Conservation (phyloP, 2,797 vertebrate genomes). For the Pangasius mekongensis region DNA sequence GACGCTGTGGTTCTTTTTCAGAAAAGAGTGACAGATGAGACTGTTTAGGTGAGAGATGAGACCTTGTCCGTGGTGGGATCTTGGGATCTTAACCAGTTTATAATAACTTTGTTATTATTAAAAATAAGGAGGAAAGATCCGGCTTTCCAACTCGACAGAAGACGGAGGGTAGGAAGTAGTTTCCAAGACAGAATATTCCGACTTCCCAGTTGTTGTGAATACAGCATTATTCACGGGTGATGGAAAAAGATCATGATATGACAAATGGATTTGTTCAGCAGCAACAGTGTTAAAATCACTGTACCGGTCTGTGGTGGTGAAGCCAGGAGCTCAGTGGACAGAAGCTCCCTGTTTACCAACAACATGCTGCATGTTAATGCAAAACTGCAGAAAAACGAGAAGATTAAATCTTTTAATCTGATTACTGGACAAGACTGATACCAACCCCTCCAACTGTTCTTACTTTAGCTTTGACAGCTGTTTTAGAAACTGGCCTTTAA, state of each 20-base stretch:
- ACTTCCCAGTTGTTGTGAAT: not conserved
- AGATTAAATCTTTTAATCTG: constrained; percentile 71
- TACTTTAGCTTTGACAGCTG: constrained; percentile 36
- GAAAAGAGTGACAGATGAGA: not conserved
- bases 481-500: constrained; percentile 56
- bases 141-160: not conserved
- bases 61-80: not conserved
- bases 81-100: not conserved
- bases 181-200: no score
- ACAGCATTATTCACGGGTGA: not conserved
- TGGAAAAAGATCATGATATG: not conserved
- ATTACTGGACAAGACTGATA: constrained; percentile 68
- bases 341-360: not conserved
- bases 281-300: not conserved
- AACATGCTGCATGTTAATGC: constrained; percentile 63
- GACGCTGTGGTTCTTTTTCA: not conserved
- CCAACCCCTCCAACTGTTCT: constrained; percentile 57
- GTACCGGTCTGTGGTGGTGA: not conserved
- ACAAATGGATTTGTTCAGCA: not conserved
- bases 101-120: not conserved
- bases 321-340: not conserved
- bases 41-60: not conserved
- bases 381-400: constrained; percentile 66
- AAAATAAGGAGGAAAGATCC: not conserved
- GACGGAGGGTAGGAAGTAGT: no score